phyloP scores from a whole-genome alignment of 2,113 vertebrate species.

The Tychaedon coryphoeus region DNA sequence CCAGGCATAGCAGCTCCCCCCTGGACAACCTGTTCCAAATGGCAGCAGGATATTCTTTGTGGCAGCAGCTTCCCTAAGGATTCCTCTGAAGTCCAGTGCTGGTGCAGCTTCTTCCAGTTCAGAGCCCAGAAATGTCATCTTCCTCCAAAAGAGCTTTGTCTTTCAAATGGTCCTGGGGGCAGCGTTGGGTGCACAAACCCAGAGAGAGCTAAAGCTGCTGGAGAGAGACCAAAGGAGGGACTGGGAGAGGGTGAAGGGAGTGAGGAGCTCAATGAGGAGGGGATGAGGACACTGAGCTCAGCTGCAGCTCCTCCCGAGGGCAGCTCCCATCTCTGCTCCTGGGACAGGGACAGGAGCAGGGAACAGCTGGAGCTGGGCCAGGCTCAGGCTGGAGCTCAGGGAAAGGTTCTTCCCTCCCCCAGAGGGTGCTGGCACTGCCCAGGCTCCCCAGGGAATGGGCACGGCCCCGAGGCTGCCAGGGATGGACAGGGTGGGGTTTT shows the following conservation, averaged over 20 bases:
- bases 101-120: neutral
- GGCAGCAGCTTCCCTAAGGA: neutral
- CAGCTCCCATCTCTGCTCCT: neutral
- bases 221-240: neutral
- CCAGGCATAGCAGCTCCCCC: neutral
- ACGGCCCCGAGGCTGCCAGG: neutral
- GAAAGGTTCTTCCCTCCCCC: neutral
- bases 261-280: neutral
- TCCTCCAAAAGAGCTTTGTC: neutral
- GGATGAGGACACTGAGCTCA: neutral
- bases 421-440: neutral
- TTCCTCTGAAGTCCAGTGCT: neutral
- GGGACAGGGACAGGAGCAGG: neutral
- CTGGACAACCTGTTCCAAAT: neutral
- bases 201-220: neutral
- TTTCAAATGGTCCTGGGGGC: neutral
- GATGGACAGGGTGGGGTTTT: neutral
- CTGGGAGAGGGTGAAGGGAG: too few species aligned
- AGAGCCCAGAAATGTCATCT: neutral
- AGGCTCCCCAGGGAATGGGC: neutral
- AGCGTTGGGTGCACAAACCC: neutral
- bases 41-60: neutral
- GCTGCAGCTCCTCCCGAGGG: neutral
- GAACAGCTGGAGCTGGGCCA: neutral
- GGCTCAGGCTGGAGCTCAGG: neutral